Percentiles rank a stretch among this genome's conserved stretches.
phyloP scores from a whole-genome alignment of 2,888 invertebrate species.

The Heliconius erato region DNA sequence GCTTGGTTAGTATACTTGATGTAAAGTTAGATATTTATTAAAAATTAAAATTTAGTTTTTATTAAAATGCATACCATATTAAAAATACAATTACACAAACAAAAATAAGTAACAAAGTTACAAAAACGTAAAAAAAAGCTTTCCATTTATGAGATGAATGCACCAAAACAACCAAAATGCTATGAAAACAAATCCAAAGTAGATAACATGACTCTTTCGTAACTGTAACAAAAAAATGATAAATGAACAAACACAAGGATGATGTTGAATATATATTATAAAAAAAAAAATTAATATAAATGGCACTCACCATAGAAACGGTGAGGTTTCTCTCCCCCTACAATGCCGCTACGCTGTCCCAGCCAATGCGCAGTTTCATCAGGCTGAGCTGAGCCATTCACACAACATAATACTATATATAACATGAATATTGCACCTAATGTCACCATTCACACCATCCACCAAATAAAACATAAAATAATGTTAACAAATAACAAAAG shows the following conservation, averaged over 20 bases:
- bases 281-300: neutral
- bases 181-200: constrained; percentile 55
- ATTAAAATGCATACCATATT: constrained; percentile 30
- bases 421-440: constrained; percentile 86
- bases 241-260: constrained; percentile 48
- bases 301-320: constrained; percentile 84
- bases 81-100: constrained; percentile 34
- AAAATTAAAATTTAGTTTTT: neutral
- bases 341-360: constrained; percentile 75
- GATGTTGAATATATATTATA: constrained; percentile 36
- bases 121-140: constrained; percentile 41
- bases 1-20: constrained; percentile 30
- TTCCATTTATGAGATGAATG: constrained; percentile 46
- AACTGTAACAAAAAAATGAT: constrained; percentile 77
- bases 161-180: constrained; percentile 49
- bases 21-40: neutral
- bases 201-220: constrained; percentile 67
- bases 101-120: constrained; percentile 26
- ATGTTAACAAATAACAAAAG: constrained; percentile 70
- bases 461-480: constrained; percentile 81
- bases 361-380: constrained; percentile 83
- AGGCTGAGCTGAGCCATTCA: constrained; percentile 84
- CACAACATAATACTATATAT: constrained; percentile 86
- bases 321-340: constrained; percentile 75
- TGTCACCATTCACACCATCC: constrained; percentile 81